These are phyloP conservation scores for Xerus inauris DNA, from an alignment of 2,113 vertebrate genomes.

Conservation along the genomic window DNA sequence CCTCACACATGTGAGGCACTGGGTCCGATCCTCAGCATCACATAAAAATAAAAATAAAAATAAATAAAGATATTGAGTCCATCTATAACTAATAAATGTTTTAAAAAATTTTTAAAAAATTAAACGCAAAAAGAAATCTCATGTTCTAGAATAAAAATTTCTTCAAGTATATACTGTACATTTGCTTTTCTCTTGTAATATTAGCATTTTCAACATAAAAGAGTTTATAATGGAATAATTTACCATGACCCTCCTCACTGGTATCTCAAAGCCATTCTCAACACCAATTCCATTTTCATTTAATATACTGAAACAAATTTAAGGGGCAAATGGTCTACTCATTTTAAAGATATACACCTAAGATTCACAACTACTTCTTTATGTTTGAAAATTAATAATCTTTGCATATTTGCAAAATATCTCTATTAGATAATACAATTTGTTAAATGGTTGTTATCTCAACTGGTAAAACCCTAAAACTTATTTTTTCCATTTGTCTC, in stretches of 20 bases:
- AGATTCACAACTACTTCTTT: neutral
- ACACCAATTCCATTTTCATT: neutral
- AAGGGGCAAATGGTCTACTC: neutral
- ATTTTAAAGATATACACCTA: neutral
- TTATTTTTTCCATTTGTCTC: neutral
- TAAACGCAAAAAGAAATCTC: neutral
- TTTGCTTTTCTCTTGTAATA: neutral
- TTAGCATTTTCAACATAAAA: neutral
- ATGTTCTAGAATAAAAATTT: neutral
- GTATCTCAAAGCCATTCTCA: conserved; percentile 26
- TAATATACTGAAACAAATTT: neutral
- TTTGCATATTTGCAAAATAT: neutral
- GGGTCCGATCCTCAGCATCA: too few relatives aligned
- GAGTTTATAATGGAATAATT: neutral
- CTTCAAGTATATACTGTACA: neutral
- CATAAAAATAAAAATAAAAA: too few relatives aligned
- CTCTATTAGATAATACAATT: neutral
- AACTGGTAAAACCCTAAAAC: neutral
- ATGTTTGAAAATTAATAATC: conserved; percentile 39
- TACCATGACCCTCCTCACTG: neutral
- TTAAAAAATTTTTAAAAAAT: too few relatives aligned
- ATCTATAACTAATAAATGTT: too few relatives aligned
- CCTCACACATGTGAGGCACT: too few relatives aligned
- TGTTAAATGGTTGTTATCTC: neutral
- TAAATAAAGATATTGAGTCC: too few relatives aligned